These are phyloP conservation scores for Promerops cafer DNA, from an alignment of 2,113 vertebrate genomes.

Conservation along the genomic window DNA sequence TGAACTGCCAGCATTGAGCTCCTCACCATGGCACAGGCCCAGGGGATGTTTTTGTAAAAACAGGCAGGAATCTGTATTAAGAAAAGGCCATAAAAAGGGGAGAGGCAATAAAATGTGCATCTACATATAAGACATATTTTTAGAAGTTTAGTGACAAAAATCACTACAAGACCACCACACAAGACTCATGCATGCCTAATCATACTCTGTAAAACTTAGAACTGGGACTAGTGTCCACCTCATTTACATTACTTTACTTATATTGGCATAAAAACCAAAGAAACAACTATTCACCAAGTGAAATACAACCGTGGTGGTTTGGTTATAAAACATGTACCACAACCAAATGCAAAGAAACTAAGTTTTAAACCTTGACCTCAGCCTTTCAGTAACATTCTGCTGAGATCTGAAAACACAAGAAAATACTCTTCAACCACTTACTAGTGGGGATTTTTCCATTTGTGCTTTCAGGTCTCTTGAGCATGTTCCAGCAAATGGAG, in stretches of 20 bases:
- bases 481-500: not conserved
- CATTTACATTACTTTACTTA: not conserved
- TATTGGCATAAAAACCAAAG: not conserved
- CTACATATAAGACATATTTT: not conserved
- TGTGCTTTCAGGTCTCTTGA: not conserved
- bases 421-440: not conserved
- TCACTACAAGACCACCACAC: not conserved
- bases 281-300: not conserved
- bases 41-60: not conserved
- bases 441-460: not conserved
- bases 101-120: not conserved
- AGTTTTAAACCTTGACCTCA: not conserved
- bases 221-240: too few species aligned
- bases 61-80: not conserved
- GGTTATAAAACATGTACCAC: not conserved
- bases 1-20: not conserved
- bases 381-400: not conserved
- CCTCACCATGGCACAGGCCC: rapidly evolving
- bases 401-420: not conserved
- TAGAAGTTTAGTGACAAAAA: not conserved
- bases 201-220: not conserved
- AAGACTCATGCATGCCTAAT: not conserved
- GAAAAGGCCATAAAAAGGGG: not conserved
- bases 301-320: not conserved
- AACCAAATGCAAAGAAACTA: not conserved